Base-by-base conservation (phyloP, 2,797 vertebrate species). In the Chrysocyon brachyurus region DNA sequence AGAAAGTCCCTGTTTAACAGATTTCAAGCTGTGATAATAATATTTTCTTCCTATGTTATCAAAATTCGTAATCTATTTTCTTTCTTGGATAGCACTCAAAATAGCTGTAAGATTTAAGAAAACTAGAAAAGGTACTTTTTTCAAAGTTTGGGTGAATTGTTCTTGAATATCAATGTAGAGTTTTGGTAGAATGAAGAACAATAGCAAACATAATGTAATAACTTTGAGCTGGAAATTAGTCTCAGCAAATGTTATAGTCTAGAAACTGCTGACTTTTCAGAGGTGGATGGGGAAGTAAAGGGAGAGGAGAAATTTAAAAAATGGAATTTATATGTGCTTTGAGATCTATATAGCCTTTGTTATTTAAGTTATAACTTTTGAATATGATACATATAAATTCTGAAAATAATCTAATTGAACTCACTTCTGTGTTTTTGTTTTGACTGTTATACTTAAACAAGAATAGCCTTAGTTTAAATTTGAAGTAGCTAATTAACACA, bases 41-140 rank as follows among this genome's bases (percentile, higher is more conserved):
- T 98, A 98, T 98, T 99, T 99, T 98, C 98, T 99, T 99, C 97
- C 95, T 98, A 95, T 97, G 96, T 97, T 99, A 98, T 98, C 97
- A 98, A 98, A 98, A 88, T 11, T 97, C 97, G 92, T 98, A 97
- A 99, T 98, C 97, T 98, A 96, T 98, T 98, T 99, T 98, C 94
- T 98, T 98, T 98, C 95, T 94, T 98, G 97, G 97, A 97, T 83
- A 95, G 93, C 83, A 97, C 78, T 96, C 92, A 97, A 96, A 98
- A 98, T 0, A 33, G 52, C 87, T 95, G 81, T 96, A 88, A 96
- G 95, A 97, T 97, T 98, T 97, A 97, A 98, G 97, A 96, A 97
- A 98, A 95, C 78, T 97, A 68, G 88, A 97, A 98, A 97, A 97
- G 15, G 19, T 94, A 68, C 6, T 56, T 46, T 92, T 97, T 97